These are phyloP conservation scores for Acholoe squamosa DNA, from an alignment of 2,888 invertebrate species.

Conservation along the genomic window DNA sequence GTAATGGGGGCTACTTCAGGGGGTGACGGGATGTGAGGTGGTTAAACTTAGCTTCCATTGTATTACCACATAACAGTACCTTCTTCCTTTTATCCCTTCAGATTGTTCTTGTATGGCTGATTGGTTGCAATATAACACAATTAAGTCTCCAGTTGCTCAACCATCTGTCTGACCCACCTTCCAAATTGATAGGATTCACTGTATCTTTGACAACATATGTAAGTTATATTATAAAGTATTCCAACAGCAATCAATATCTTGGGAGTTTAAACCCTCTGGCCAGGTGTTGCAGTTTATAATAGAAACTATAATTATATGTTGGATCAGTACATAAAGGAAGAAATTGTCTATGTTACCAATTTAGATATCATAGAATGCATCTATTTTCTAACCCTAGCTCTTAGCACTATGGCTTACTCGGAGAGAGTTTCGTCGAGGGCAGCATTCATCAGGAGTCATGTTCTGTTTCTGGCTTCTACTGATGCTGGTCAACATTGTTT, in stretches of 20 bases:
- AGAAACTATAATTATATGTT: neutral
- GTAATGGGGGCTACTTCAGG: too few species aligned
- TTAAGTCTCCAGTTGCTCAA: neutral
- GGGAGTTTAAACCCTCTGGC: too few species aligned
- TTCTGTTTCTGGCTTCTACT: slow-evolving; percentile 95
- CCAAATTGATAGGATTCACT: slow-evolving; percentile 4
- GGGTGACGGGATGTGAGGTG: too few species aligned
- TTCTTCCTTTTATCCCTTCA: neutral
- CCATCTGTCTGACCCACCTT: neutral
- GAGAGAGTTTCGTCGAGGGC: slow-evolving; percentile 92
- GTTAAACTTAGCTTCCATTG: too few species aligned
- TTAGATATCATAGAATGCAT: neutral
- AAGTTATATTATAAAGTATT: too few species aligned
- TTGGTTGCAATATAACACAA: neutral
- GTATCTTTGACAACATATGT: slow-evolving; percentile 53
- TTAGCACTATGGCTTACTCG: slow-evolving; percentile 88
- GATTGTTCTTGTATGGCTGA: neutral
- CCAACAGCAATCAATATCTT: too few species aligned
- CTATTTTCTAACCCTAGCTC: slow-evolving; percentile 84
- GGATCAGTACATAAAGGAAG: too few species aligned
- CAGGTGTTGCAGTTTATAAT: neutral
- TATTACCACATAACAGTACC: too few species aligned
- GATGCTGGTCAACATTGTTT: slow-evolving; percentile 88
- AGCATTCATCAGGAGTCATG: slow-evolving; percentile 94
- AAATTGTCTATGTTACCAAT: too few species aligned